Base-by-base conservation (phyloP, 1,140 invertebrate genomes). In the Caenorhabditis briggsae region DNA sequence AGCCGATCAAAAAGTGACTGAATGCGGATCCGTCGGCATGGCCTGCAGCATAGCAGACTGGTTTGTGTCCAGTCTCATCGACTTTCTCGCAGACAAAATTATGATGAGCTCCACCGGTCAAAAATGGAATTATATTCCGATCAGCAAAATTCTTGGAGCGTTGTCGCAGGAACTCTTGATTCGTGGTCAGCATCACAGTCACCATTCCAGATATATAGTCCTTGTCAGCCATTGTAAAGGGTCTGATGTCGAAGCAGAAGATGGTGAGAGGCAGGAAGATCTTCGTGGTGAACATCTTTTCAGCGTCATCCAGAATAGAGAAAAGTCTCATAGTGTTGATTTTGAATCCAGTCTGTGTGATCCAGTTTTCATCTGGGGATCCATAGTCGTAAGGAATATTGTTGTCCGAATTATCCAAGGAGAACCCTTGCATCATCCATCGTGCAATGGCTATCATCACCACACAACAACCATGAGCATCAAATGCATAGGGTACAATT, bases 361-460 rank as follows among this genome's bases (percentile, higher is more conserved):
- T 82, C 56, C 82, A 70, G 23, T 14, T n/a, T 33, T 86, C 64
- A 58, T 82, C 70, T 2, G 18, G 23, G 46, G 78, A 86, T n/a
- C 43, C 46, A 56, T 53, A 48, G 41, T 82, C 41, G 3, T 58
- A 14, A n/a, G 82, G 50, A 12, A 82, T 14, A 14, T 85, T 65
- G 16, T 50, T 41, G 59, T 50, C 82, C 11, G 82, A 82, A 7
- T 65, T 83, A 6, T 87, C 74, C 5, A 50, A 14, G 0, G 78
- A 14, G n/a, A 74, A n/a, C 41, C 87, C 84, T 53, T 59, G 46
- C 85, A 82, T 88, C 78, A 88, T 61, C 87, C 87, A 88, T 8
- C 58, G 12, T 41, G 74, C 50, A 46, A 88, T 82, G 2, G 65
- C 87, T 12, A 82, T 55, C 12, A 88, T 9, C 9, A 86, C 82